Evolutionary conservation across 1,140 invertebrate genomes (phyloP), one percentile per base, ranked within the genome.

Genomic region (Papilio glaucus): DNA sequence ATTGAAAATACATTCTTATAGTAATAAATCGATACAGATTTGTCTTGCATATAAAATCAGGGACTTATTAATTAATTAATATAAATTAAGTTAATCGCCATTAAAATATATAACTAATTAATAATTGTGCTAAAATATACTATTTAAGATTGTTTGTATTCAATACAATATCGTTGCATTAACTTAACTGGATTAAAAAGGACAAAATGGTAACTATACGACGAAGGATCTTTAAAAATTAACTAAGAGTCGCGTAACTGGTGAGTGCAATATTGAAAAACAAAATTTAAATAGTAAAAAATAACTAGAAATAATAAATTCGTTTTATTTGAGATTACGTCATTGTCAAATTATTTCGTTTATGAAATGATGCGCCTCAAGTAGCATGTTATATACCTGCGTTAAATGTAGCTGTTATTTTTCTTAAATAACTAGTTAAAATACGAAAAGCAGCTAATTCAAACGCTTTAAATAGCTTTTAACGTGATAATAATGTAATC

Each of bases 81-180:
- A 68, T 13, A 68, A 45, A 26, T 42, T 42, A 45, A 68, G 13
- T 15, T 42, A 15, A 24, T 26, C 18, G 39, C 12, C 38, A 42
- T 24, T 68, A 68, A 42, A 63, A 68, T 12, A 45, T 42, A 45
- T 68, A 68, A 68, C 21, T 26, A 68, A 29, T 45, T 37, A 67
- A 67, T 42, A 67, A 67, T 67, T 67, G 63, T 67, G 63, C 63
- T 41, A 41, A 41, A 12, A 60, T 60, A 41, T 41, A 18, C 15
- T n/a, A 41, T 9, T 65, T 39, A 12, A 13, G 0, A 9, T n/a
- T n/a, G 38, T 42, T 67, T 21, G 18, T 33, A 33, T n/a, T 63
- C 15, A 21, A 21, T 39, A 4, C 15, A 5, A n/a, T 21, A 33
- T 65, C 39, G 21, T 12, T 57, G 24, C 3, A 21, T 53, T 39